Base-by-base conservation (phyloP, 2,113 vertebrate genomes). In the Phylloscopus trochiloides region DNA sequence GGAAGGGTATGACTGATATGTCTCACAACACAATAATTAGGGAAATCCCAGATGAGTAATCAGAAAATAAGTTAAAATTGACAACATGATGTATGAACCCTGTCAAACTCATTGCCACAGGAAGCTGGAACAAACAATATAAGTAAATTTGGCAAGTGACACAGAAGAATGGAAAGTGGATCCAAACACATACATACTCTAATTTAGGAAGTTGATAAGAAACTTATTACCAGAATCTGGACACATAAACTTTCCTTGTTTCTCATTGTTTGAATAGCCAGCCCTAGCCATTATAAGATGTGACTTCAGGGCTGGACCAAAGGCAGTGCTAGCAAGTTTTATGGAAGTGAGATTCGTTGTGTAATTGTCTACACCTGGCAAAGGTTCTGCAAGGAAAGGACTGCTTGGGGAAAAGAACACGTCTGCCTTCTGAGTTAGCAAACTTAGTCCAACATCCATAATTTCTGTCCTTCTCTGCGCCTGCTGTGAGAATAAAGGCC, bases 241-340 rank as follows among this genome's bases (percentile, higher is more conserved):
- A 70, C 2, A 26, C 1, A 3, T 66, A 34, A 78, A 58, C 1
- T 54, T 78, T 10, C 18, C 68, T 58, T 10, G 6, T 78, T 75
- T 92, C 59, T 48, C 7, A 7, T 10, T 54, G 36, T 50, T 77
- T 87, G 50, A 59, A 54, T 51, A 65, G 14, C 15, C 54, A 31
- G 17, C 47, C 15, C 29, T 19, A 65, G 12, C 4, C 12, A 10
- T 43, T 63, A 4, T 5, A 68, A 47, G 32, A 54, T 9, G 11
- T 42, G 62, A 58, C 32, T 26, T 12, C 0, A 0, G 12, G 51
- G 7, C 76, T 63, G 32, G 25, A 42, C 34, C 13, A 86, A 62
- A 72, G 9, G 34, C 3, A 18, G 9, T 0, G 0, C n/a, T 81
- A 18, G 7, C 19, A 65, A 32, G 17, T 43, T 80, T 51, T 55